These are phyloP conservation scores for Paratrypauchen microcephalus DNA, from an alignment of 2,797 vertebrate genomes.

Conservation along the genomic window DNA sequence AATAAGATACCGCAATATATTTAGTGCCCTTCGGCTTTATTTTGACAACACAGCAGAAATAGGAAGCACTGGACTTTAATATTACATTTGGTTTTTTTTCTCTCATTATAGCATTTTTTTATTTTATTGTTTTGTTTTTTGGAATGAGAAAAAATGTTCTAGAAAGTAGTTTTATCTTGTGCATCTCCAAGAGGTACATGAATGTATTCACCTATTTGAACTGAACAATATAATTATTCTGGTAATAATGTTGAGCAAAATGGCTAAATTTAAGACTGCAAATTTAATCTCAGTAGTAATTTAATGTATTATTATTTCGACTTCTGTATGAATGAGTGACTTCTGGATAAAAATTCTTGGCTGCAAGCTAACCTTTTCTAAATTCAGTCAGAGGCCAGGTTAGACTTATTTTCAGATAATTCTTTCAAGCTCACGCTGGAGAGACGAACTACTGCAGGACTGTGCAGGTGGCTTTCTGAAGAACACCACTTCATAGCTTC, in stretches of 20 bases:
- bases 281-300: neutral
- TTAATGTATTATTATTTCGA: neutral
- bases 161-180: too few species aligned
- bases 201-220: too few species aligned
- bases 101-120: neutral
- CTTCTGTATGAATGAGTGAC: neutral
- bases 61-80: neutral
- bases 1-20: neutral
- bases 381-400: neutral
- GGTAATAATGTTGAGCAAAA: neutral
- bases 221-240: neutral
- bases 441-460: neutral
- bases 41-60: neutral
- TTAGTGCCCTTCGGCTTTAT: neutral
- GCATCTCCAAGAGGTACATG: too few species aligned
- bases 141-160: too few species aligned
- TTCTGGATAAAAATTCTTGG: neutral
- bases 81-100: neutral
- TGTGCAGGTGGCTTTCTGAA: neutral
- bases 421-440: neutral
- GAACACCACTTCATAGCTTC: neutral
- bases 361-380: neutral
- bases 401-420: constrained; percentile 1
- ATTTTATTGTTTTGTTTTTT: too few species aligned
- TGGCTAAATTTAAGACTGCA: neutral